Percentiles rank a stretch among this genome's conserved stretches.
phyloP scores from a whole-genome alignment of 2,113 vertebrate species.

The Myiagra hebetior region DNA sequence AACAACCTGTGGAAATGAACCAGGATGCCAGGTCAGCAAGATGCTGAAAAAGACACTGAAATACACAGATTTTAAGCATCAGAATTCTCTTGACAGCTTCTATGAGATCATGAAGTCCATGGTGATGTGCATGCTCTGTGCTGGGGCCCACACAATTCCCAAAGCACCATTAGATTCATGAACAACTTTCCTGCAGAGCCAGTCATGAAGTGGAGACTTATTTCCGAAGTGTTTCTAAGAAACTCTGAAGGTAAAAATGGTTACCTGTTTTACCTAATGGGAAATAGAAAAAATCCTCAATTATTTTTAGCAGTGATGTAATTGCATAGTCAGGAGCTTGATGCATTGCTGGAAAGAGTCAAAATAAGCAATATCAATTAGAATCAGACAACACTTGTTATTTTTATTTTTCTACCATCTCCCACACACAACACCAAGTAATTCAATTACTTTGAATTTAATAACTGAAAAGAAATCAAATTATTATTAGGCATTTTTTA shows the following conservation, averaged over 20 bases:
- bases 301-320: not conserved
- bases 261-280: not conserved
- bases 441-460: not conserved
- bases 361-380: accelerated
- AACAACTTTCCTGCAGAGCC: not conserved
- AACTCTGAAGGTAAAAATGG: not conserved
- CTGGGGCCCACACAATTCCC: not conserved
- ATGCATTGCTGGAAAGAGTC: not conserved
- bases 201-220: accelerated
- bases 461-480: not conserved
- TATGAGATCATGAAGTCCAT: not conserved
- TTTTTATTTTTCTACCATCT: not conserved
- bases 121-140: accelerated
- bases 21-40: not conserved
- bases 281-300: not conserved
- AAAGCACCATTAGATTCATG: not conserved
- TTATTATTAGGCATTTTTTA: not conserved
- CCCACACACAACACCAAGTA: too few species aligned
- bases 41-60: not conserved
- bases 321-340: not conserved
- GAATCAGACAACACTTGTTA: not conserved
- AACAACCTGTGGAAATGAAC: not conserved
- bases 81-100: not conserved
- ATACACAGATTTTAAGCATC: not conserved
- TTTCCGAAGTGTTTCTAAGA: not conserved